Conservation (phyloP, 2,797 vertebrate species). For the Apodemus agrarius region DNA sequence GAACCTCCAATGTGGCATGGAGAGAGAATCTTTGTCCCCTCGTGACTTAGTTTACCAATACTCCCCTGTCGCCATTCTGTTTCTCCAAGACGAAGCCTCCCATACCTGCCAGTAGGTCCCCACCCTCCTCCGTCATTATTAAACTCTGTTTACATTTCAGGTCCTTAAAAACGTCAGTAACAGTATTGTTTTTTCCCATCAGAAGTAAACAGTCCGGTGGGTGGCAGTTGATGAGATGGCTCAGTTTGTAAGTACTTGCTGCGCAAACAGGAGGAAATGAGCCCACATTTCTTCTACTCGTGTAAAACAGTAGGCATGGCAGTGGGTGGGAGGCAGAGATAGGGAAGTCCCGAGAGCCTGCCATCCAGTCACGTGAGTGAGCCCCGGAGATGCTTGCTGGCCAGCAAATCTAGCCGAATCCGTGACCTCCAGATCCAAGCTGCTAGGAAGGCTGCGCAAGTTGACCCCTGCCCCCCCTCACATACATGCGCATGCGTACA, state of each 20-base stretch:
- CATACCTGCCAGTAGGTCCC: not conserved
- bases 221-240: not conserved
- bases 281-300: not conserved
- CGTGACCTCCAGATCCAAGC: not conserved
- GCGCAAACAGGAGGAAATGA: not conserved
- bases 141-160: constrained; percentile 10
- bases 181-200: not conserved
- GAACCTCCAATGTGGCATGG: not conserved
- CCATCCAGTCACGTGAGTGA: not conserved
- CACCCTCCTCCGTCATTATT: not conserved
- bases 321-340: not conserved
- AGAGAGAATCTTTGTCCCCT: not conserved
- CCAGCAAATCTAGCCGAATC: not conserved
- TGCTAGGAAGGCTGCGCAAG: not conserved
- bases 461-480: not conserved
- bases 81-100: not conserved
- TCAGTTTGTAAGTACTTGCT: not conserved
- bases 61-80: not conserved
- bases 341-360: not conserved
- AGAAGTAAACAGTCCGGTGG: not conserved
- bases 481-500: not conserved
- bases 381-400: not conserved
- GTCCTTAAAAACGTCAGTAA: not conserved
- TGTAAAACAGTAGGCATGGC: not conserved
- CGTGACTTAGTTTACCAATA: not conserved